Percentiles rank a stretch among this genome's conserved stretches.
Evolutionary conservation across 2,113 vertebrate species (phyloP).

Genomic region (Puntigrus tetrazona): DNA sequence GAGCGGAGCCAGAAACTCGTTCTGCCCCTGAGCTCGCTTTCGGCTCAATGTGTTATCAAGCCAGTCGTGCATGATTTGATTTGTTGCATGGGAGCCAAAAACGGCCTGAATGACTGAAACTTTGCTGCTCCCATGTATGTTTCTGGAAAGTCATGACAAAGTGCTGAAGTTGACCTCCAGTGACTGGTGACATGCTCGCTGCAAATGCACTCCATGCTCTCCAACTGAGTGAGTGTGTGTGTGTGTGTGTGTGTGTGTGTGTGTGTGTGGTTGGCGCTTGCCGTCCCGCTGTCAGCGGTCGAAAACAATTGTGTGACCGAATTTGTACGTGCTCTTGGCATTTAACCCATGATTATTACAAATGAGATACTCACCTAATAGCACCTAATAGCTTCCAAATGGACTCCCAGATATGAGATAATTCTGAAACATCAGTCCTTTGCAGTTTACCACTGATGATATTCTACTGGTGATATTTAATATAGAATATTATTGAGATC

Average conservation of each 20-base stretch:
- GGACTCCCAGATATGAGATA: constrained; percentile 57
- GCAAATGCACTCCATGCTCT: not conserved
- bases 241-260: not conserved
- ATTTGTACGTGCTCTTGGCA: constrained; percentile 68
- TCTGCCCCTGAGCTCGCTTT: constrained; percentile 51
- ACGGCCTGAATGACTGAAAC: constrained; percentile 9
- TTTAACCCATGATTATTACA: constrained; percentile 81
- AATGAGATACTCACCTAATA: constrained; percentile 81
- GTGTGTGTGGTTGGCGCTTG: constrained; percentile 8
- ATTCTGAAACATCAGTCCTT: not conserved
- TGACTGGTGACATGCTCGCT: not conserved
- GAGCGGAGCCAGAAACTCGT: constrained; percentile 65
- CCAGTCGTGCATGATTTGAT: constrained; percentile 61
- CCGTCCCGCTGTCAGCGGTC: not conserved
- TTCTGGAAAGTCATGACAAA: not conserved
- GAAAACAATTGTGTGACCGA: not conserved
- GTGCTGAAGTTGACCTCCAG: not conserved
- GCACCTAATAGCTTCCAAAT: constrained; percentile 80
- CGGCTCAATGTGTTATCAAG: constrained; percentile 49
- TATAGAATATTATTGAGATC: not conserved
- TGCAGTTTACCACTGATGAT: too few species aligned
- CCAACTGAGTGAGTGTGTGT: constrained; percentile 5
- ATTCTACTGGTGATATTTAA: too few species aligned
- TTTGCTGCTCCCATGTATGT: not conserved
- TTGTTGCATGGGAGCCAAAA: constrained; percentile 44